phyloP scores from a whole-genome alignment of 2,797 vertebrate species.

The Sebastes matsubarae region DNA sequence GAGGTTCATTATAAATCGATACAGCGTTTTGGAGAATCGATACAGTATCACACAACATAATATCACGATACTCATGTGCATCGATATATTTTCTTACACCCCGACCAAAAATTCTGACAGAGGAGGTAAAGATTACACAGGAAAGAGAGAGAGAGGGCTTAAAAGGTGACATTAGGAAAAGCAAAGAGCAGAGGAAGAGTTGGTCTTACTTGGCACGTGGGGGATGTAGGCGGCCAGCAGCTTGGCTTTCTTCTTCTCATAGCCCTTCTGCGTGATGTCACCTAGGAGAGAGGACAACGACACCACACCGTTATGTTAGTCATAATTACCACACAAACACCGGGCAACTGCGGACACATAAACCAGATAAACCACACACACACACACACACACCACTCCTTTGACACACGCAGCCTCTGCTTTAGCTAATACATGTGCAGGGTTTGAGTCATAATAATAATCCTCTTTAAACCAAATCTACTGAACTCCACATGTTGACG shows the following conservation, averaged over 20 bases:
- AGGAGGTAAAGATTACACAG: not conserved
- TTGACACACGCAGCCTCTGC: slow-evolving; percentile 12
- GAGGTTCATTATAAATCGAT: no score
- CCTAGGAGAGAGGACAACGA: slow-evolving; percentile 84
- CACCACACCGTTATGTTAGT: slow-evolving; percentile 69
- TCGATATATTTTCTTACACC: no score
- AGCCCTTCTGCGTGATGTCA: slow-evolving; percentile 98
- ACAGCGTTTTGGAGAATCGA: no score
- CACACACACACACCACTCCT: not conserved
- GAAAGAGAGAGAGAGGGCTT: not conserved
- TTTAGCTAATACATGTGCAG: slow-evolving; percentile 51
- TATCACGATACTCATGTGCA: no score
- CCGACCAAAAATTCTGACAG: not conserved
- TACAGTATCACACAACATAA: no score
- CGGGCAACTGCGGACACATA: not conserved
- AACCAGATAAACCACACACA: slow-evolving; percentile 18
- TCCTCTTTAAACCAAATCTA: slow-evolving; percentile 66
- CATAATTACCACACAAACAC: slow-evolving; percentile 65
- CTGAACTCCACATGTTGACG: slow-evolving; percentile 57
- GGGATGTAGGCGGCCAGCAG: slow-evolving; percentile 91
- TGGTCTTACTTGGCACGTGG: slow-evolving; percentile 88
- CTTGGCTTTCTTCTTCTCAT: slow-evolving; percentile 97
- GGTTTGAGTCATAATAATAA: slow-evolving; percentile 63
- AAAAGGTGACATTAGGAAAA: slow-evolving; percentile 7
- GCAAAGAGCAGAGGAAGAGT: slow-evolving; percentile 15